phyloP scores from a whole-genome alignment of 1,140 invertebrate species.

The Octopus sinensis region DNA sequence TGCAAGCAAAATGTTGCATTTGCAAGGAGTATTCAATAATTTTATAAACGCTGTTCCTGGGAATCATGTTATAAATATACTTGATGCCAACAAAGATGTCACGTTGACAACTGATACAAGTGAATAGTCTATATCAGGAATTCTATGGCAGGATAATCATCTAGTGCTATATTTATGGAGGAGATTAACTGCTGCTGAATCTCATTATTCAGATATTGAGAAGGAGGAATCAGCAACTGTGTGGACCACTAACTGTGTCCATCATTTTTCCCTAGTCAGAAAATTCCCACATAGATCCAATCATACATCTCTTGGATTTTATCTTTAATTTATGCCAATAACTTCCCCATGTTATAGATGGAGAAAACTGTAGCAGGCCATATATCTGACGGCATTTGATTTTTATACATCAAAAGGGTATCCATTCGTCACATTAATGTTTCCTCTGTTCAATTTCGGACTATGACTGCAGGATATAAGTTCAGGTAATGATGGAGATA shows the following conservation, averaged over 20 bases:
- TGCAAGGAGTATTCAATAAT: too few relatives aligned
- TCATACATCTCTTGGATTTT: background rate
- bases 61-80: too few relatives aligned
- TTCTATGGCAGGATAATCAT: background rate
- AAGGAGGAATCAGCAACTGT: background rate
- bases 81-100: too few relatives aligned
- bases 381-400: background rate
- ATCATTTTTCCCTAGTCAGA: background rate
- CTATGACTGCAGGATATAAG: too few relatives aligned
- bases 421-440: too few relatives aligned
- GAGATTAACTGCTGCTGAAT: background rate
- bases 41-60: too few relatives aligned
- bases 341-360: background rate
- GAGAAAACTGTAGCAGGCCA: background rate
- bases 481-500: too few relatives aligned
- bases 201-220: background rate
- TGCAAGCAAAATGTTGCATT: too few relatives aligned
- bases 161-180: background rate
- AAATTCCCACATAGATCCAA: background rate
- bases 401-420: background rate
- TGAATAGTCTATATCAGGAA: background rate
- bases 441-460: too few relatives aligned
- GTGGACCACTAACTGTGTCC: background rate
- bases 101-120: background rate
- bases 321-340: background rate